phyloP scores from a whole-genome alignment of 2,113 vertebrate species.

The Toxostoma redivivum region DNA sequence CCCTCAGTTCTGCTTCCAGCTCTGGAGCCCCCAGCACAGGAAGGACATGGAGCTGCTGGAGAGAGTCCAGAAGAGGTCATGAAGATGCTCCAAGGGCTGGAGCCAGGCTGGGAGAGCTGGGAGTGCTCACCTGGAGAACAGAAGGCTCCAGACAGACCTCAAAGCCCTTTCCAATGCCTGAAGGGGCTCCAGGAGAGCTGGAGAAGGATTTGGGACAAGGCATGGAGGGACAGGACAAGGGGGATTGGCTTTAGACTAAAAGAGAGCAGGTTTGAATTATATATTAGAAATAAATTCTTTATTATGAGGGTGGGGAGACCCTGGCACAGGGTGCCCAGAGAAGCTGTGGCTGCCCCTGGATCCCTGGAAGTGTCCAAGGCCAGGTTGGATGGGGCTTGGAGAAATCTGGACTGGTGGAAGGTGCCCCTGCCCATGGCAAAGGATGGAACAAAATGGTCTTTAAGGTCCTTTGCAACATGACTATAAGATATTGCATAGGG shows the following conservation, averaged over 20 bases:
- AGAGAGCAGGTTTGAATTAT: fast-evolving
- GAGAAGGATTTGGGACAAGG: neutral
- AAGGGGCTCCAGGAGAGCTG: neutral
- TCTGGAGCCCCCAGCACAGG: neutral
- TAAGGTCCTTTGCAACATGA: neutral
- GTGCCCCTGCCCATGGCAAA: neutral
- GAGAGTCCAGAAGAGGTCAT: neutral
- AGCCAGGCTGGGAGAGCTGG: neutral
- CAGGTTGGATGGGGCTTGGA: neutral
- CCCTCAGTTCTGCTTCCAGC: neutral
- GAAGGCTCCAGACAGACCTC: neutral
- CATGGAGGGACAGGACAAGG: neutral
- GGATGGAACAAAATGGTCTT: neutral
- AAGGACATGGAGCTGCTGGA: neutral
- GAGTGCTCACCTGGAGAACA: neutral
- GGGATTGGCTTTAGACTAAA: neutral
- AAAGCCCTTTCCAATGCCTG: neutral
- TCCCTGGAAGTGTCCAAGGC: neutral
- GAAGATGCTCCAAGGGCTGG: neutral
- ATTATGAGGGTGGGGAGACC: neutral
- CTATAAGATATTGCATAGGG: neutral
- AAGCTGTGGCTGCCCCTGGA: neutral
- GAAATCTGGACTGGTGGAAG: fast-evolving
- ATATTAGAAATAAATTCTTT: neutral
- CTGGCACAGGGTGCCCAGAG: fast-evolving